phyloP scores from a whole-genome alignment of 2,797 vertebrate species.

The Tarsius wallacei region DNA sequence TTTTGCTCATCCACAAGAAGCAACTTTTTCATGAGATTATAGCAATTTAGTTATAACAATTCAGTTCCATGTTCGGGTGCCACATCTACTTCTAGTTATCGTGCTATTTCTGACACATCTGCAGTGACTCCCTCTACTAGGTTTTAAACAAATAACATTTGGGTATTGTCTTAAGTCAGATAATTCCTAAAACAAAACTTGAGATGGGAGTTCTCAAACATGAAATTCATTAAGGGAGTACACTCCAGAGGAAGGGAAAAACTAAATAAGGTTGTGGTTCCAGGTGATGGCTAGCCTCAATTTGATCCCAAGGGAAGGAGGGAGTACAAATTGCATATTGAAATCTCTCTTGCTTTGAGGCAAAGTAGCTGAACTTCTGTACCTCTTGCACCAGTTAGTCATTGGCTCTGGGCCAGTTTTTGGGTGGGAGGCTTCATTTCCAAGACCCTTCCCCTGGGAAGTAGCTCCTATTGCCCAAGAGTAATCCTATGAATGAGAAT shows the following conservation, averaged over 20 bases:
- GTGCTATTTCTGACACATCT: too few relatives aligned
- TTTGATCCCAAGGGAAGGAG: neutral
- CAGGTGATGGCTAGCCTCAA: neutral
- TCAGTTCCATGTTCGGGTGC: too few relatives aligned
- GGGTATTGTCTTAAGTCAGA: neutral
- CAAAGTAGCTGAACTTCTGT: neutral
- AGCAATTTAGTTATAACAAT: too few relatives aligned
- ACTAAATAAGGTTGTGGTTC: neutral
- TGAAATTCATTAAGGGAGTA: neutral
- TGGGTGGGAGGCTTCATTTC: too few relatives aligned
- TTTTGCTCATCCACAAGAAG: too few relatives aligned
- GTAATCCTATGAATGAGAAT: neutral
- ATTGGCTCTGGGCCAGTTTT: neutral
- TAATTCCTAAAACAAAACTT: neutral
- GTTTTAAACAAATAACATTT: constrained; percentile 11
- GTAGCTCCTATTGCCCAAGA: neutral
- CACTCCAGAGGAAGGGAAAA: neutral
- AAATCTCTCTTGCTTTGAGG: neutral
- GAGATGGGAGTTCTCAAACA: too few relatives aligned
- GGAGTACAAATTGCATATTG: neutral
- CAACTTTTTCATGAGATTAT: too few relatives aligned
- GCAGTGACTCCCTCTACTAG: too few relatives aligned
- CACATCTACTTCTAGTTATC: too few relatives aligned
- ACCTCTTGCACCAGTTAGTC: neutral
- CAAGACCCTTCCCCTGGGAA: neutral